These are phyloP conservation scores for Falco naumanni DNA, from an alignment of 2,797 vertebrate genomes.

Conservation along the genomic window DNA sequence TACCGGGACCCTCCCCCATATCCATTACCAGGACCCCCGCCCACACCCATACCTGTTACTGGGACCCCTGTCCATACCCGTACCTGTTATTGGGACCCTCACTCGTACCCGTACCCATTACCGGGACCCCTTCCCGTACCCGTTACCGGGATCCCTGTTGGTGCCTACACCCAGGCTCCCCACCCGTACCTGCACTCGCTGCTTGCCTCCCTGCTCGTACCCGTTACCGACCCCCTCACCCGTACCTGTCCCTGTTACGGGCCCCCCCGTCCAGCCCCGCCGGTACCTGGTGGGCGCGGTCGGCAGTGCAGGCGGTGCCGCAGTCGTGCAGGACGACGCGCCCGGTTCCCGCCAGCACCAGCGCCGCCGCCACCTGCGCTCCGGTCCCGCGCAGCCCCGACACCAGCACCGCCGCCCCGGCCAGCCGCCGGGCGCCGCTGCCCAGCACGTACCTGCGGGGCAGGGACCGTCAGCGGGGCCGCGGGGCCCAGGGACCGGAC, in stretches of 20 bases:
- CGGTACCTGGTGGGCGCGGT: constrained; percentile 87
- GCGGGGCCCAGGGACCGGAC: not conserved
- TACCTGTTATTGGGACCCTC: not conserved
- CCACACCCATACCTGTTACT: not conserved
- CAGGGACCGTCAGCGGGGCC: not conserved
- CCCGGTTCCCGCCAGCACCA: constrained; percentile 87
- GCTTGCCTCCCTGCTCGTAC: no score
- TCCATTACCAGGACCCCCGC: fast-evolving
- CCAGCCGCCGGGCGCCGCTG: constrained; percentile 80
- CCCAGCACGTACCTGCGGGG: constrained; percentile 86
- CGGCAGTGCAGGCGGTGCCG: constrained; percentile 64
- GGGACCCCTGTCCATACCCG: no score
- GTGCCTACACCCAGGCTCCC: not conserved
- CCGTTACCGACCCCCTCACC: not conserved
- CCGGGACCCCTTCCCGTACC: not conserved
- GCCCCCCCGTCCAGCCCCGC: not conserved
- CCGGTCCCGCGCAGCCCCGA: constrained; percentile 88
- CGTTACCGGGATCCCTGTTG: no score
- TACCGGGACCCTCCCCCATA: not conserved
- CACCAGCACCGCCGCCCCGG: constrained; percentile 79
- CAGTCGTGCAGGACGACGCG: constrained; percentile 88
- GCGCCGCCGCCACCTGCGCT: constrained; percentile 89
- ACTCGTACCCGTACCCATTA: not conserved
- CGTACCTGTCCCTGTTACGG: not conserved
- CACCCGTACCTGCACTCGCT: no score